phyloP scores from a whole-genome alignment of 2,113 vertebrate genomes.

The Albula glossodonta region DNA sequence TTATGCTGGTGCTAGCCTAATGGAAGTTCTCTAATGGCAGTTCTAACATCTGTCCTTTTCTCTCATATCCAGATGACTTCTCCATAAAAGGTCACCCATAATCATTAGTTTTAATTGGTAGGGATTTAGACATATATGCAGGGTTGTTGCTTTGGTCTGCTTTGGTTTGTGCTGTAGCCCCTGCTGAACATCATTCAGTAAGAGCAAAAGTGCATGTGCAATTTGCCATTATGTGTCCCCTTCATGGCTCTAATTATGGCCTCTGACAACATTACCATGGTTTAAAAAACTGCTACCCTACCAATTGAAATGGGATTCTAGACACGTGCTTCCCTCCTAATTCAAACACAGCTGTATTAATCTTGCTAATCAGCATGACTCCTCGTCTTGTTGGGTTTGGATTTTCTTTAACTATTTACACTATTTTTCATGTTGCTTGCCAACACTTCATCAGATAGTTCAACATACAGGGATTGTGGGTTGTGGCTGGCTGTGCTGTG shows the following conservation, averaged over 20 bases:
- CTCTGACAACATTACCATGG: neutral
- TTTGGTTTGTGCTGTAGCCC: neutral
- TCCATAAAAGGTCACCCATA: slow-evolving; percentile 38
- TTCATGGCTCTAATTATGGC: neutral
- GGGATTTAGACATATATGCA: neutral
- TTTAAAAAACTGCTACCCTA: neutral
- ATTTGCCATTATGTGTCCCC: neutral
- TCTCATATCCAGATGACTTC: slow-evolving; percentile 17
- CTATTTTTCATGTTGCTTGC: neutral
- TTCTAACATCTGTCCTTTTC: slow-evolving; percentile 27
- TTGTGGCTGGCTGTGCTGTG: neutral
- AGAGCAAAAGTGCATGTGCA: neutral
- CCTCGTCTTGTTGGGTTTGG: neutral
- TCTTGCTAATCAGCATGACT: neutral
- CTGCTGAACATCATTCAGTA: neutral
- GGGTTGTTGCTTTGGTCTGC: neutral
- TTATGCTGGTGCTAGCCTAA: slow-evolving; percentile 15
- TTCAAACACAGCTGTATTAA: neutral
- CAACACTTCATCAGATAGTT: neutral
- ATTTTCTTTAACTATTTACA: neutral
- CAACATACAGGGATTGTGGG: neutral
- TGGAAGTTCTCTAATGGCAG: slow-evolving; percentile 34
- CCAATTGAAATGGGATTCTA: too few relatives aligned
- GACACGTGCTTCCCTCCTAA: too few relatives aligned
- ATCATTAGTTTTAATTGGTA: slow-evolving; percentile 39